These are phyloP conservation scores for Scartelaos histophorus DNA, from an alignment of 2,113 vertebrate genomes.

Conservation along the genomic window DNA sequence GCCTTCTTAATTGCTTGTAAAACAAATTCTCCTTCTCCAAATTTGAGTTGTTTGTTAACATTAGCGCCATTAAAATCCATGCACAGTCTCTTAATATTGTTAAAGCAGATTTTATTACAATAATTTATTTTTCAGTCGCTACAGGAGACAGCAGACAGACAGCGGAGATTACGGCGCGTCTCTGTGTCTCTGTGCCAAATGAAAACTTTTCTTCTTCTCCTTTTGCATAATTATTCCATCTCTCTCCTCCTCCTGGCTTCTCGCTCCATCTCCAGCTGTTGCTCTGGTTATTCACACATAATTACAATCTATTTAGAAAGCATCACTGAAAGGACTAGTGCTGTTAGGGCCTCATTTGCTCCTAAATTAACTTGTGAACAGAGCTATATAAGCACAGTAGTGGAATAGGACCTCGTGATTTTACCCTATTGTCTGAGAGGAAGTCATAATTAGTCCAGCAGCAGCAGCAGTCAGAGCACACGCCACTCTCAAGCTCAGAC, in stretches of 20 bases:
- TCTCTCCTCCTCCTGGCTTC: constrained; percentile 2
- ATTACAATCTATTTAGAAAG: constrained; percentile 69
- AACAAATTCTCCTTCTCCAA: neutral
- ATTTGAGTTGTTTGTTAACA: neutral
- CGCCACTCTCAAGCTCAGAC: neutral
- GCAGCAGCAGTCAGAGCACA: neutral
- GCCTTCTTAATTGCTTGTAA: neutral
- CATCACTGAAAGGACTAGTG: constrained; percentile 57
- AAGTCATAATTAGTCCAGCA: constrained; percentile 41
- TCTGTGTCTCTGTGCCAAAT: constrained; percentile 19
- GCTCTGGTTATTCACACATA: constrained; percentile 51
- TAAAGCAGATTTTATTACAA: constrained; percentile 18
- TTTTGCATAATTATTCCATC: constrained; percentile 9
- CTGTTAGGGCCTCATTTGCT: constrained; percentile 69
- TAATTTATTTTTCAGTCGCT: constrained; percentile 14
- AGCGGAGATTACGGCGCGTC: constrained; percentile 18
- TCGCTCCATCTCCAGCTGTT: constrained; percentile 31
- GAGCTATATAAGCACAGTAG: constrained; percentile 27
- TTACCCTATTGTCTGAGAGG: constrained; percentile 49
- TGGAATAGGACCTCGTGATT: constrained; percentile 17
- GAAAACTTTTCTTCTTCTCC: constrained; percentile 14
- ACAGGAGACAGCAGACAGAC: constrained; percentile 10
- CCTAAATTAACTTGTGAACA: constrained; percentile 65
- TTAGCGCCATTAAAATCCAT: neutral
- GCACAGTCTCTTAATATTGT: constrained; percentile 3